Conservation (phyloP, 1,140 invertebrate species). For the Grapholita molesta region DNA sequence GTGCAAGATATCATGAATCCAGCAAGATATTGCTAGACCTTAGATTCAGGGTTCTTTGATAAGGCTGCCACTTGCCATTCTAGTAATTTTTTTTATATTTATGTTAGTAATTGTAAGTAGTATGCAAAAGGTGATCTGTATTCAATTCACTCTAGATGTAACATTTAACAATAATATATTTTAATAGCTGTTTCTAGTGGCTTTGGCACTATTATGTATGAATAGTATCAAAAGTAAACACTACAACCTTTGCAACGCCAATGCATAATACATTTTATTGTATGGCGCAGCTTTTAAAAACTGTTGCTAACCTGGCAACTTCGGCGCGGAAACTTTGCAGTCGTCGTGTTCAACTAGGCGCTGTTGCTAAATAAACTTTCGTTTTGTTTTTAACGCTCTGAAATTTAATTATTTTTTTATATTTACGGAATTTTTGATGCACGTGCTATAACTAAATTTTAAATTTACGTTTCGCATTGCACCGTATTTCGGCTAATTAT, state of each 20-base stretch:
- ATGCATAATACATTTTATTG: conserved; percentile 1
- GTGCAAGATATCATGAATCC: not conserved
- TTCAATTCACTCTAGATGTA: no score
- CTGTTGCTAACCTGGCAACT: conserved; percentile 11
- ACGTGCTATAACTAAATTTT: not conserved
- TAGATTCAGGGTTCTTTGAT: not conserved
- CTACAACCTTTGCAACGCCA: not conserved
- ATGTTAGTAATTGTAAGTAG: no score
- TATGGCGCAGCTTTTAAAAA: conserved; percentile 7
- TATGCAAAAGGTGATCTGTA: no score
- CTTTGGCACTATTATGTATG: not conserved
- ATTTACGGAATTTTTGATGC: not conserved
- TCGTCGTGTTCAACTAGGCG: conserved; percentile 9
- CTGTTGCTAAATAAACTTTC: conserved; percentile 6
- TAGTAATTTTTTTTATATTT: no score
- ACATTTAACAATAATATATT: no score
- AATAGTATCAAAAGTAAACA: not conserved
- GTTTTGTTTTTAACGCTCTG: conserved; percentile 2
- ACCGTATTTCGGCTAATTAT: no score
- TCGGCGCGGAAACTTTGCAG: conserved; percentile 6
- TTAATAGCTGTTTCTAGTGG: not conserved
- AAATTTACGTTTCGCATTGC: not conserved
- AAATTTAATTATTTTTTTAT: not conserved
- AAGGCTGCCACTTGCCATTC: not conserved
- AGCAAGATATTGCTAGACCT: not conserved